phyloP scores from a whole-genome alignment of 2,888 invertebrate genomes.

The Chaetogeoica ovagalla region DNA sequence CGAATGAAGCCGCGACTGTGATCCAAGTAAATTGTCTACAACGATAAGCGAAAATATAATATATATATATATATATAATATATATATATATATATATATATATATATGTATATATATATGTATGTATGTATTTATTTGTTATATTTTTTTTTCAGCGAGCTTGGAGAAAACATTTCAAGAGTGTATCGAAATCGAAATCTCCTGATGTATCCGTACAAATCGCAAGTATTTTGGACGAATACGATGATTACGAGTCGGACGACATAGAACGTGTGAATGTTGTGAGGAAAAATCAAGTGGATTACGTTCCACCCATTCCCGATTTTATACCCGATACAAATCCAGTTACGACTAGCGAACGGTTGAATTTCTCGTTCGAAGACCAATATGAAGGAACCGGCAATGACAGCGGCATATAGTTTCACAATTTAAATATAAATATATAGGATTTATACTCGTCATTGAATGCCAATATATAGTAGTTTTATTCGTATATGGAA shows the following conservation, averaged over 20 bases:
- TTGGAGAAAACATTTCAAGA: conserved; percentile 7
- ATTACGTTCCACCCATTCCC: conserved; percentile 42
- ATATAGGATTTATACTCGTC: no score
- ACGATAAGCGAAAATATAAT: background rate
- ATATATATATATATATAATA: no score
- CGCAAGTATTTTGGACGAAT: background rate
- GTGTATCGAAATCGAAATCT: background rate
- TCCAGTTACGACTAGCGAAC: no score
- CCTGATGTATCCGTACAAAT: background rate
- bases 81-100: no score
- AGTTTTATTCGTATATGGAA: no score
- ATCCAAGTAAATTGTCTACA: conserved; percentile 15
- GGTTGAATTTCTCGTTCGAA: no score
- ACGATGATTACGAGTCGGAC: conserved; percentile 9
- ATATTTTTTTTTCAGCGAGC: background rate
- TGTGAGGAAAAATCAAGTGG: conserved; percentile 3
- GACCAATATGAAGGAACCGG: no score
- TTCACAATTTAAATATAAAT: no score
- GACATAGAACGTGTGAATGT: conserved; percentile 14
- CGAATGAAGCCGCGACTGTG: background rate
- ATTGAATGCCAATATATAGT: no score
- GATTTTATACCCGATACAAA: background rate
- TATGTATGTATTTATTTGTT: background rate
- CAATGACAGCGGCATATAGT: no score
- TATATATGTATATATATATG: no score